Evolutionary conservation across 2,113 vertebrate species (phyloP).

Genomic region (Protomyctophum bolini): DNA sequence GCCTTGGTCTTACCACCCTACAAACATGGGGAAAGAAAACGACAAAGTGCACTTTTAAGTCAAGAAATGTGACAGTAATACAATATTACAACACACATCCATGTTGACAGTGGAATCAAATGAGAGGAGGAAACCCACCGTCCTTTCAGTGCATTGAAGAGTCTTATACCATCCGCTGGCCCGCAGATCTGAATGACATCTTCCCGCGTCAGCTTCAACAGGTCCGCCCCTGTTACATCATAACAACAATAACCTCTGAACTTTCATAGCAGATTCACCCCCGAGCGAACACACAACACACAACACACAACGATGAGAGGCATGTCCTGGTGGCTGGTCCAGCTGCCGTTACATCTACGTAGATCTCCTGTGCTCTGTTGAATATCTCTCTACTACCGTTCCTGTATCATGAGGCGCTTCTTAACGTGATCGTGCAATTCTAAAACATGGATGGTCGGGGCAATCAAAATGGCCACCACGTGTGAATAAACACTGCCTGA

Average conservation of each 20-base stretch:
- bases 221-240: slow-evolving; percentile 83
- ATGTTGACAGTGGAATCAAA: too few relatives aligned
- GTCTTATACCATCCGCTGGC: slow-evolving; percentile 94
- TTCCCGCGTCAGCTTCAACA: slow-evolving; percentile 94
- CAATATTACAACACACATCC: not conserved
- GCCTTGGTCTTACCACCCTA: slow-evolving; percentile 90
- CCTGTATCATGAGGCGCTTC: too few relatives aligned
- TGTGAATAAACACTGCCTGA: too few relatives aligned
- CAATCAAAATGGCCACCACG: too few relatives aligned
- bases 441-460: too few relatives aligned
- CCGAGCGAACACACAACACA: too few relatives aligned
- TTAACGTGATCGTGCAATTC: too few relatives aligned
- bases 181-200: slow-evolving; percentile 99
- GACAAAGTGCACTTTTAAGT: not conserved
- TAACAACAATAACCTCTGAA: not conserved
- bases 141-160: slow-evolving; percentile 95
- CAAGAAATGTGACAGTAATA: not conserved
- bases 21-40: not conserved
- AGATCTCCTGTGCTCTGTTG: too few relatives aligned
- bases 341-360: not conserved
- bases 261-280: not conserved
- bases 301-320: not conserved
- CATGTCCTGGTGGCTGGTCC: not conserved
- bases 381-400: too few relatives aligned
- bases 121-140: slow-evolving; percentile 75